phyloP scores from a whole-genome alignment of 2,797 vertebrate genomes.

The Oreochromis grahami region DNA sequence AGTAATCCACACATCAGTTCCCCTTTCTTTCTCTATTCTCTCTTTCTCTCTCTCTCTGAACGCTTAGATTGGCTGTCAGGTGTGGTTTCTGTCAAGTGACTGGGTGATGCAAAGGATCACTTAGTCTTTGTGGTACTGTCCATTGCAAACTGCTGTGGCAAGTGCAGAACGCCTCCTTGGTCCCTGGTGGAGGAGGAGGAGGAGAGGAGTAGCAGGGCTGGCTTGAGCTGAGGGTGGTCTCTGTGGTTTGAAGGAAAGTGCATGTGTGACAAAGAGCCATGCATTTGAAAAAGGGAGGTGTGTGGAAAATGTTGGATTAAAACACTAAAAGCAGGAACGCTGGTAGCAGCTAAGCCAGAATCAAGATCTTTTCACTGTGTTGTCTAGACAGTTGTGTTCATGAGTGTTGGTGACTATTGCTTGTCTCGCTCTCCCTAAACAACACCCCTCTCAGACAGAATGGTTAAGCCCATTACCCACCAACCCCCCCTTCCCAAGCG shows the following conservation, averaged over 20 bases:
- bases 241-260: conserved; percentile 38
- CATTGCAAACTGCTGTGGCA: conserved; percentile 82
- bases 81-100: conserved; percentile 91
- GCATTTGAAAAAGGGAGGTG: conserved; percentile 58
- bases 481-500: not conserved
- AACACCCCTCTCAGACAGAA: conserved; percentile 79
- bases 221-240: conserved; percentile 61
- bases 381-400: conserved; percentile 74
- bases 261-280: conserved; percentile 52
- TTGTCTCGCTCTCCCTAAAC: conserved; percentile 33
- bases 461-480: conserved; percentile 82
- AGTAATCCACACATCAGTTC: conserved; percentile 55
- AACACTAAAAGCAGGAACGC: conserved; percentile 47
- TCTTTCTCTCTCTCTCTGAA: conserved; percentile 30
- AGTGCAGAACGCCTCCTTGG: conserved; percentile 80
- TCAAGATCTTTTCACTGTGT: conserved; percentile 62
- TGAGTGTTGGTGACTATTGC: conserved; percentile 60
- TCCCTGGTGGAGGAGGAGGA: conserved; percentile 28
- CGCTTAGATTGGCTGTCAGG: conserved; percentile 86
- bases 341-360: conserved; percentile 66
- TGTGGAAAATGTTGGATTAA: conserved; percentile 36
- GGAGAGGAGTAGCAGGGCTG: not conserved
- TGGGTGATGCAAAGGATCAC: conserved; percentile 85
- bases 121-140: conserved; percentile 87
- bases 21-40: conserved; percentile 26